phyloP scores from a whole-genome alignment of 2,113 vertebrate genomes.

The Aldabrachelys gigantea region DNA sequence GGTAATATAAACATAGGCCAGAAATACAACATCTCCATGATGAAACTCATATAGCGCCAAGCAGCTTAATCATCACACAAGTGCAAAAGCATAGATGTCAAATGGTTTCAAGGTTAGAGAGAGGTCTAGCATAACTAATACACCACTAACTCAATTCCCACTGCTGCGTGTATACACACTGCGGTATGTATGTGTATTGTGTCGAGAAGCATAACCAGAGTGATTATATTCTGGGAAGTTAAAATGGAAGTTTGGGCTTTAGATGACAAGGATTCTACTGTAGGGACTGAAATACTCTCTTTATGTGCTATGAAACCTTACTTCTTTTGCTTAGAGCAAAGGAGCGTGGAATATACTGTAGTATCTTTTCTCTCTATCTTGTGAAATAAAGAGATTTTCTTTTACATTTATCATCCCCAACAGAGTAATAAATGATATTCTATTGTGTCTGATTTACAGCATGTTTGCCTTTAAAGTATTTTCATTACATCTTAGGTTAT shows the following conservation, averaged over 20 bases:
- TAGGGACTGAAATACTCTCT: background rate
- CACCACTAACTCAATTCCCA: slow-evolving; percentile 12
- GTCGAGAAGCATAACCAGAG: background rate
- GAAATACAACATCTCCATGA: accelerated
- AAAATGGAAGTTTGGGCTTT: slow-evolving; percentile 43
- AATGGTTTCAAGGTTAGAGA: background rate
- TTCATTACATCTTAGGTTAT: slow-evolving; percentile 49
- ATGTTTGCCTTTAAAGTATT: slow-evolving; percentile 66
- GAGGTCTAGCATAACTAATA: background rate
- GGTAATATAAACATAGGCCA: background rate
- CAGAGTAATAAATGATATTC: slow-evolving; percentile 58
- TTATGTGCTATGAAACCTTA: background rate
- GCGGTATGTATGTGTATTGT: background rate
- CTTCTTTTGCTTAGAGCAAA: background rate
- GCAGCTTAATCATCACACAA: background rate
- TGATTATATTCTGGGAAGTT: background rate
- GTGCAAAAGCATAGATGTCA: background rate
- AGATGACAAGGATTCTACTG: slow-evolving; percentile 27
- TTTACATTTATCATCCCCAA: slow-evolving; percentile 32
- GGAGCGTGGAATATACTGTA: background rate
- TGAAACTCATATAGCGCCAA: background rate
- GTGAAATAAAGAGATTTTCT: background rate
- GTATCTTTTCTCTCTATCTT: background rate
- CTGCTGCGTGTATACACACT: background rate
- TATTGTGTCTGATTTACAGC: slow-evolving; percentile 48